A percentile compares a stretch with the other conserved stretches of the same genome.
Evolutionary conservation across 2,113 vertebrate genomes (phyloP).

Genomic region (Phylloscopus trochiloides): DNA sequence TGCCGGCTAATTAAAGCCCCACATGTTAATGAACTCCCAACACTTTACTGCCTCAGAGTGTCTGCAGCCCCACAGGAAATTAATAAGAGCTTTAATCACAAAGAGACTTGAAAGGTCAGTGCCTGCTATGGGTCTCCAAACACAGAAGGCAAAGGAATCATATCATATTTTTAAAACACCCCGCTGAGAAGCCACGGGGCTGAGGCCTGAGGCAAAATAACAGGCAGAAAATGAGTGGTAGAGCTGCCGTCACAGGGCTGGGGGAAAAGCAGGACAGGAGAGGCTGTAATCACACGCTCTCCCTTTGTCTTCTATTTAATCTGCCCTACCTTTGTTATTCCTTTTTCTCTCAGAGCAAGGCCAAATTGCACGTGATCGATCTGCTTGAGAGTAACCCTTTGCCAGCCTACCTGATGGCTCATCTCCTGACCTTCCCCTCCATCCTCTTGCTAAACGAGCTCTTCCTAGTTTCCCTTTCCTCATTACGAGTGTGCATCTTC

Average conservation of each 20-base stretch:
- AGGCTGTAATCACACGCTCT: background rate
- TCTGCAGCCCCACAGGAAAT: constrained; percentile 69
- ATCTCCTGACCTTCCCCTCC: background rate
- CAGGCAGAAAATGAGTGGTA: constrained; percentile 2
- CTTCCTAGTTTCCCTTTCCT: background rate
- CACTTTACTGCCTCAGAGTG: constrained; percentile 52
- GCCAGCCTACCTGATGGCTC: background rate
- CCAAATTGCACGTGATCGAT: background rate
- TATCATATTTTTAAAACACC: constrained; percentile 40
- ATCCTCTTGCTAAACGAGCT: background rate
- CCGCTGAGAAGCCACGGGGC: background rate
- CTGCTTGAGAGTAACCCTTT: background rate
- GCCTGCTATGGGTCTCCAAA: constrained; percentile 61
- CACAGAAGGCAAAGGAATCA: constrained; percentile 35
- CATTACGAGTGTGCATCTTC: background rate
- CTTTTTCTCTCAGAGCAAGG: background rate
- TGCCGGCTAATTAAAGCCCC: constrained; percentile 70
- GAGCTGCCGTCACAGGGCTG: background rate
- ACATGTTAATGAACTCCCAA: constrained; percentile 71
- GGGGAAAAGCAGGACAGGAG: background rate
- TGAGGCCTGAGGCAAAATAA: background rate
- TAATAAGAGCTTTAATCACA: constrained; percentile 74
- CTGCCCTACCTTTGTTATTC: background rate
- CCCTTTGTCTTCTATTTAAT: constrained; percentile 2
- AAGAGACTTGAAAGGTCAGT: constrained; percentile 70